Evolutionary conservation across 1,140 invertebrate genomes (phyloP).

Genomic region (Cataglyphis hispanica): DNA sequence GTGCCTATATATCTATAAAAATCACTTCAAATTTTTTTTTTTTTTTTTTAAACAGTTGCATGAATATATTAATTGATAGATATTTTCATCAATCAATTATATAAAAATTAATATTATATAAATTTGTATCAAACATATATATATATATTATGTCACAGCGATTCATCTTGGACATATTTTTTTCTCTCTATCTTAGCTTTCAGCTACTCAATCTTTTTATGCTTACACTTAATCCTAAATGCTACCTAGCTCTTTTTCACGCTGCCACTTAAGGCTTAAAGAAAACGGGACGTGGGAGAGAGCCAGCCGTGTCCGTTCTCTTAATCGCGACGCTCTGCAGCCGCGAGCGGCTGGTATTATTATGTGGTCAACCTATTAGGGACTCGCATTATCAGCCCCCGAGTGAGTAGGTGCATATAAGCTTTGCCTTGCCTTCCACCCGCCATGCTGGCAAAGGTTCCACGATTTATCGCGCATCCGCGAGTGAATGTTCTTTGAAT

Average conservation of each 20-base stretch:
- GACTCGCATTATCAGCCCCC: slow-evolving; percentile 67
- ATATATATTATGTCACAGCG: background rate
- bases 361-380: slow-evolving; percentile 75
- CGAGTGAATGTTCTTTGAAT: slow-evolving; percentile 54
- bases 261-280: slow-evolving; percentile 53
- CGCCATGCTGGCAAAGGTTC: slow-evolving; percentile 64
- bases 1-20: background rate
- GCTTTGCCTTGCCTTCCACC: slow-evolving; percentile 53
- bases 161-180: background rate
- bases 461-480: slow-evolving; percentile 67
- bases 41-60: background rate
- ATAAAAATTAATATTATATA: background rate
- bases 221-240: slow-evolving; percentile 39
- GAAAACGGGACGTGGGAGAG: slow-evolving; percentile 62
- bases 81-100: background rate
- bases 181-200: slow-evolving; percentile 12
- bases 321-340: slow-evolving; percentile 70
- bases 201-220: slow-evolving; percentile 22
- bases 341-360: slow-evolving; percentile 66
- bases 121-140: background rate
- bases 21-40: background rate
- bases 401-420: slow-evolving; percentile 68
- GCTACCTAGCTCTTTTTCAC: slow-evolving; percentile 62
- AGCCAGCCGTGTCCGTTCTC: slow-evolving; percentile 55
- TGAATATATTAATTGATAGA: background rate